phyloP scores from a whole-genome alignment of 2,113 vertebrate species.

The Gorsachius goisagi region DNA sequence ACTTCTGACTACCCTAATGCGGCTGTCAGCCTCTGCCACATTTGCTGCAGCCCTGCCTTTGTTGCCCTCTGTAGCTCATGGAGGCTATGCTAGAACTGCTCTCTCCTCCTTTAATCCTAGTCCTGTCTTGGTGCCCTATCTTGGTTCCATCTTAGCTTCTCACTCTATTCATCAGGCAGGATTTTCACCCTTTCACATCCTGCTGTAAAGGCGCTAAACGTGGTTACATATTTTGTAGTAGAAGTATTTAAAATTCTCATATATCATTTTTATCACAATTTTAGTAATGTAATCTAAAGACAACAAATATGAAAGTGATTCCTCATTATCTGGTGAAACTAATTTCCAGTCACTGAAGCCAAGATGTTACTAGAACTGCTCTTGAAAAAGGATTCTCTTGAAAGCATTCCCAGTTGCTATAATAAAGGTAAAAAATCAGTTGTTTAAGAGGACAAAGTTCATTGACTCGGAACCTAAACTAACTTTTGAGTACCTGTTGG shows the following conservation, averaged over 20 bases:
- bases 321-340: background rate
- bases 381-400: background rate
- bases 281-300: background rate
- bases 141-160: background rate
- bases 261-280: background rate
- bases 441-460: background rate
- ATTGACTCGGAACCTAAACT: background rate
- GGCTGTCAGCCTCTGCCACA: background rate
- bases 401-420: background rate
- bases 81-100: background rate
- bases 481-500: background rate
- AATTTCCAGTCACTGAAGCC: background rate
- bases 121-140: background rate
- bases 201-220: background rate
- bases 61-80: background rate
- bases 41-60: background rate
- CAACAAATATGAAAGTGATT: background rate
- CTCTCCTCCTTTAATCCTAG: background rate
- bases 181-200: background rate
- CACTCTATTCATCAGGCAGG: background rate
- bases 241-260: background rate
- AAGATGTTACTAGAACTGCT: background rate
- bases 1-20: background rate
- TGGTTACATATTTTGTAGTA: background rate
- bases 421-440: background rate